Evolutionary conservation across 2,888 invertebrate genomes (phyloP), one percentile per base, ranked within the genome.

Genomic region (Dynastes grantii): DNA sequence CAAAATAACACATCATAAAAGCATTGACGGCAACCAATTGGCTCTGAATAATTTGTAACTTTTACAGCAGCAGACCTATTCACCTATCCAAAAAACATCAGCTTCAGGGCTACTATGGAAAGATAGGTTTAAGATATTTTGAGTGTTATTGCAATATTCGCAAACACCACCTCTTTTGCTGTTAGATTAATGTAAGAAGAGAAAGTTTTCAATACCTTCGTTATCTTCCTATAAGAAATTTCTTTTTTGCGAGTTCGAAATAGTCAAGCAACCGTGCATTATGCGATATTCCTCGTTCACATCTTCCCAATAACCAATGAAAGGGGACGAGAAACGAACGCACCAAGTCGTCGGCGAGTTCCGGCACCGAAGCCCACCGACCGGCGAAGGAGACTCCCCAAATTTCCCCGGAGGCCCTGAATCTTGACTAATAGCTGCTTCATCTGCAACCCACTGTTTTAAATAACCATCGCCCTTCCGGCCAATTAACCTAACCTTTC

Each of bases 401-500:
- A 81, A 82, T 82, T 82, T 82, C 82, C 82, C 82, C 77, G 76
- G 76, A 78, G 80, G 80, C 77, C 81, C 81, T 83, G 83, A 84
- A 83, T 84, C 83, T 83, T 82, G 83, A 83, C 83, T 84, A 84
- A 84, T 83, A 83, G 83, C 81, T 79, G 82, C 81, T 84, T 84
- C 84, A 83, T 83, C 83, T 83, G 81, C 82, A 82, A 82, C 40
- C 83, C 81, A 81, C 82, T 82, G 81, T 84, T 84, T 84, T 84
- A 84, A 84, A 84, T 83, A 82, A 82, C 83, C 80, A 83, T 84
- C 81, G 81, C 80, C 83, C 83, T 83, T 83, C 83, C 84, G 76
- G 80, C 80, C 82, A 83, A 83, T 83, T 84, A 83, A 82, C 82
- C 83, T 81, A 82, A 82, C 82, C 79, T 76, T 76, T 77, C 79